Evolutionary conservation across 2,797 vertebrate species (phyloP), one percentile per base, ranked within the genome.

Genomic region (Heliangelus exortis): DNA sequence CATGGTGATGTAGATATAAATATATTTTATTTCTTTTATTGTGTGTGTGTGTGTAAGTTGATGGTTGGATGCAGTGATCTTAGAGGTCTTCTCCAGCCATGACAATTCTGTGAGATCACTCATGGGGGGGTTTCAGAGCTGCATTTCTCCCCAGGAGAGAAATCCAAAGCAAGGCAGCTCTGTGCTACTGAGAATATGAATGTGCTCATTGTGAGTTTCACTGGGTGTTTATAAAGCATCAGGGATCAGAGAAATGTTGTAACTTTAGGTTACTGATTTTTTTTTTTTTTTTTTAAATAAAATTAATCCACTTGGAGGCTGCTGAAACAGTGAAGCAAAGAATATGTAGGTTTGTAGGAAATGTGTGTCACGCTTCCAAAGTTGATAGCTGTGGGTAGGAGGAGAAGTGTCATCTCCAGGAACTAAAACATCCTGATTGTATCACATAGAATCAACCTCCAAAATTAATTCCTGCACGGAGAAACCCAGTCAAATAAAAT

Each of bases 361-460:
- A 92, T 93, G 57, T 92, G 78, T 95, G 92, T 95, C 90, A 92
- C 6, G 22, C 90, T 94, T 87, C 65, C 79, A 7, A 33, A 91
- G 93, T 83, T 86, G 93, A 26, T 75, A 68, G 92, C 90, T 96
- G 75, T 90, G 90, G 95, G 93, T 95, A 80, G 96, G 89, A 96
- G 93, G 92, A 95, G 91, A 95, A 94, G 65, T 94, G 93, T 96
- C 84, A 89, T 33, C 95, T 94, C 54, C 66, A 63, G 95, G 92
- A 96, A 80, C 90, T 95, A 80, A 93, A 95, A 74, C 92, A 95
- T 82, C 93, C 90, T 92, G 89, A 95, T 95, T 94, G 90, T 87
- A 94, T 95, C 92, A 95, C 84, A 80, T 58, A 14, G 78, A 93
- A 93, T 95, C 93, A 95, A 39, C 65, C 65, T 96, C 90, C 86